Conservation (phyloP, 2,113 vertebrate genomes). For the Lasiurus borealis region DNA sequence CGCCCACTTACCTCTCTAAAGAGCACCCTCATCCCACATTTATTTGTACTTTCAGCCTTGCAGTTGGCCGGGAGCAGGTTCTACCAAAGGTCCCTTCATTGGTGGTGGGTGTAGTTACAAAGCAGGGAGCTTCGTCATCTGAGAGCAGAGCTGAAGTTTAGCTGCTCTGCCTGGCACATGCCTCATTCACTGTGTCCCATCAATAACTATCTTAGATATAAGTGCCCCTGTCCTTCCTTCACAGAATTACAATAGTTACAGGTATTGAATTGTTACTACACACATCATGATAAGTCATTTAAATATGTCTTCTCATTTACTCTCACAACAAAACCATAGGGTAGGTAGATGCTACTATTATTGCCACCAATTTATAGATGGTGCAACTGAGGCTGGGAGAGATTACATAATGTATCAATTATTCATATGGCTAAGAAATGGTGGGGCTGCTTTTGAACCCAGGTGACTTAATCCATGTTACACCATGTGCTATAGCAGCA, state of each 20-base stretch:
- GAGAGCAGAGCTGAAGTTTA: background rate
- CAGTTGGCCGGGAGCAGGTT: background rate
- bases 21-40: background rate
- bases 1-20: background rate
- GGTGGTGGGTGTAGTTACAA: too few relatives aligned
- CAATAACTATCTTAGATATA: background rate
- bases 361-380: background rate
- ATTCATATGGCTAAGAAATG: background rate
- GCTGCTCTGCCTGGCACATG: too few relatives aligned
- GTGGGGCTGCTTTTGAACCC: background rate
- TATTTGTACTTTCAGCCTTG: background rate
- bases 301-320: background rate
- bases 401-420: background rate
- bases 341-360: background rate
- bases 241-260: background rate
- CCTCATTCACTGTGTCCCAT: background rate
- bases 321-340: background rate
- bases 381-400: background rate
- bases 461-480: background rate
- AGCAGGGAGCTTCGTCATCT: background rate
- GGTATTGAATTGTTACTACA: background rate
- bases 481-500: too few relatives aligned
- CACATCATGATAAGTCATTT: background rate
- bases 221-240: background rate
- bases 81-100: background rate